Conservation (phyloP, 2,113 vertebrate species). For the Triplophysa dalaica region DNA sequence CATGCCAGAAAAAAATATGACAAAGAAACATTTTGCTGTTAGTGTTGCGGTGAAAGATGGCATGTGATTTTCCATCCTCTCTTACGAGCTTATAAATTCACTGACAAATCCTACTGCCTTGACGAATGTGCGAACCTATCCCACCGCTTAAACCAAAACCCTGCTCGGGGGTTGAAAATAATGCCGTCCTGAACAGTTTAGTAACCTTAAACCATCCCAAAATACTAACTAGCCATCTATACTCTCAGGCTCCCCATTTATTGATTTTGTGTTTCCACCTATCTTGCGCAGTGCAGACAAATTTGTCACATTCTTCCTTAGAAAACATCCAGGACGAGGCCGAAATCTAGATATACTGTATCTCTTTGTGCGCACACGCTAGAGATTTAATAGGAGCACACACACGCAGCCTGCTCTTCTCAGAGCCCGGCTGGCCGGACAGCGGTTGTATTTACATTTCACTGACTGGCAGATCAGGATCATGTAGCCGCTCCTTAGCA, state of each 20-base stretch:
- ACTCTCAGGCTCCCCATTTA: slow-evolving; percentile 18
- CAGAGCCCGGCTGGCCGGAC: slow-evolving; percentile 5
- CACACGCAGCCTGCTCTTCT: slow-evolving; percentile 26
- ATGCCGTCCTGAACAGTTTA: slow-evolving; percentile 17
- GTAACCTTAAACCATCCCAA: not conserved
- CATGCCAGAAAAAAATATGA: slow-evolving; percentile 45
- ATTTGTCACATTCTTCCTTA: slow-evolving; percentile 33
- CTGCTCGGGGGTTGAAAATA: not conserved
- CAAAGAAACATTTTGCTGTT: slow-evolving; percentile 42
- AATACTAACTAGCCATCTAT: slow-evolving; percentile 16
- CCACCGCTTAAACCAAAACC: slow-evolving; percentile 10
- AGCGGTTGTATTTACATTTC: slow-evolving; percentile 39
- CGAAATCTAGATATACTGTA: slow-evolving; percentile 32
- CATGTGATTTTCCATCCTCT: slow-evolving; percentile 44
- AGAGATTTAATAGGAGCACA: slow-evolving; percentile 30
- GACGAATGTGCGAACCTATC: slow-evolving; percentile 28
- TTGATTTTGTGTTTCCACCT: slow-evolving; percentile 48
- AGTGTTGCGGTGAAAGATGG: slow-evolving; percentile 49
- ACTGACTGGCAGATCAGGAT: slow-evolving; percentile 48
- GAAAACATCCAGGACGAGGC: slow-evolving; percentile 1
- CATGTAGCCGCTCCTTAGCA: slow-evolving; percentile 35
- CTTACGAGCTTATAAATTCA: slow-evolving; percentile 26
- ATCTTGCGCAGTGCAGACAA: slow-evolving; percentile 34
- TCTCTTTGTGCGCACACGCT: slow-evolving; percentile 27
- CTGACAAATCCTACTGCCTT: slow-evolving; percentile 15